Percentiles rank a stretch among this genome's conserved stretches.
Evolutionary conservation across 2,797 vertebrate genomes (phyloP).

Genomic region (Kryptolebias ocellatus): DNA sequence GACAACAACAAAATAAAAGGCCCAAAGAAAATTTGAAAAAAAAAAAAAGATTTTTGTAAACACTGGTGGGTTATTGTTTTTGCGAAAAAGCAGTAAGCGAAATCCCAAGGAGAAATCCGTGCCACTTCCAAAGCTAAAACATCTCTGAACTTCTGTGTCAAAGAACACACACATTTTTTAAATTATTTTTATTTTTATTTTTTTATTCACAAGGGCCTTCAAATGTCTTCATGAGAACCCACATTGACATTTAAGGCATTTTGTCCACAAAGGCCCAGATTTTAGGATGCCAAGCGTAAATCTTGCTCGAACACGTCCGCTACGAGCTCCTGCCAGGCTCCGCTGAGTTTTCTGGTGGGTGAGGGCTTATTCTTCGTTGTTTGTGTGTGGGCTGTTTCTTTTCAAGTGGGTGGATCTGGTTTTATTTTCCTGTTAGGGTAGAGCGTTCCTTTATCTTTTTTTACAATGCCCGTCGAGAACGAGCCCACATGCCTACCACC

Average conservation of each 20-base stretch:
- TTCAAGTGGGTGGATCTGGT: constrained; percentile 76
- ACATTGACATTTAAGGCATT: constrained; percentile 73
- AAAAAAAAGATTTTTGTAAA: constrained; percentile 41
- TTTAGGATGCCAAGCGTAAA: constrained; percentile 77
- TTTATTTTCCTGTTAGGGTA: constrained; percentile 72
- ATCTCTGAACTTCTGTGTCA: constrained; percentile 55
- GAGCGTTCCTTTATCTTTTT: constrained; percentile 69
- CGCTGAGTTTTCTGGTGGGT: constrained; percentile 42
- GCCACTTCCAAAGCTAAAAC: constrained; percentile 53
- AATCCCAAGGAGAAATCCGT: constrained; percentile 57
- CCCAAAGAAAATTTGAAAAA: constrained; percentile 48
- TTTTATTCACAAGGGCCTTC: constrained; percentile 39
- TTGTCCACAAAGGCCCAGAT: constrained; percentile 76
- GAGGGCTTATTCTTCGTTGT: constrained; percentile 63
- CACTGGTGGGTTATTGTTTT: constrained; percentile 52
- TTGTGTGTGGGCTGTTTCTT: constrained; percentile 75
- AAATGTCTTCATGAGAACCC: constrained; percentile 48
- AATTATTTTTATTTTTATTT: constrained; percentile 8
- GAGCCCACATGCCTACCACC: constrained; percentile 65
- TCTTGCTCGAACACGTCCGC: constrained; percentile 77
- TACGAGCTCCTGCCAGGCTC: constrained; percentile 49
- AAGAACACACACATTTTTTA: constrained; percentile 25
- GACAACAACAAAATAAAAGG: constrained; percentile 40
- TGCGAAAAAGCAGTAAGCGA: constrained; percentile 45
- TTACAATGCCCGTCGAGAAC: constrained; percentile 67